These are phyloP conservation scores for Hippocampus guttulatus DNA, from an alignment of 2,113 vertebrate species.

Conservation along the genomic window DNA sequence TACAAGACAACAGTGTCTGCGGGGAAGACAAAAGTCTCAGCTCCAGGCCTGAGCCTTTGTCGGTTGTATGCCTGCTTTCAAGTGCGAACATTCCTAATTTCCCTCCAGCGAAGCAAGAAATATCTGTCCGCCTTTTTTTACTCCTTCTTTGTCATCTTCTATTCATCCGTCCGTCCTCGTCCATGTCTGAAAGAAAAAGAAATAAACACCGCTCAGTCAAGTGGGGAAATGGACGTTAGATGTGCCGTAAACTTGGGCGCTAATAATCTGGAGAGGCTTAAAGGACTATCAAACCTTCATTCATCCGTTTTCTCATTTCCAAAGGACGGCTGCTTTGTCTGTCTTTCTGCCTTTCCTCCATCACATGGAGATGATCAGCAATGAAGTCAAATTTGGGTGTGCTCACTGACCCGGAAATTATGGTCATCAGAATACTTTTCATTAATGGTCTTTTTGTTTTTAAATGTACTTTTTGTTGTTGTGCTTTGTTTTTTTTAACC, in stretches of 20 bases:
- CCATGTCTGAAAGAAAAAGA: conserved; percentile 44
- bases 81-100: conserved; percentile 50
- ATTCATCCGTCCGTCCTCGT: conserved; percentile 45
- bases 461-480: too few relatives aligned
- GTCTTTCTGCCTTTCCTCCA: conserved; percentile 3
- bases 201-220: conserved; percentile 49
- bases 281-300: conserved; percentile 7
- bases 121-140: conserved; percentile 44
- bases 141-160: conserved; percentile 50
- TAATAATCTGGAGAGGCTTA: conserved; percentile 40
- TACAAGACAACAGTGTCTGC: conserved; percentile 24
- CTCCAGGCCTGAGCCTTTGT: conserved; percentile 30
- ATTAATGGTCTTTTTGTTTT: too few relatives aligned
- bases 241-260: conserved; percentile 35
- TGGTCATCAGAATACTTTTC: too few relatives aligned
- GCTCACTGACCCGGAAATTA: too few relatives aligned
- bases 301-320: conserved; percentile 41
- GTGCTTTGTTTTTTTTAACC: too few relatives aligned
- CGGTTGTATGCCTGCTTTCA: conserved; percentile 44
- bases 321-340: conserved; percentile 28
- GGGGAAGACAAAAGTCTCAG: conserved; percentile 38
- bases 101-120: conserved; percentile 58
- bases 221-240: conserved; percentile 44
- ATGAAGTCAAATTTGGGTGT: neutral
- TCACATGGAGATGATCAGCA: conserved; percentile 10